phyloP scores from a whole-genome alignment of 2,797 vertebrate species.

The Heliangelus exortis region DNA sequence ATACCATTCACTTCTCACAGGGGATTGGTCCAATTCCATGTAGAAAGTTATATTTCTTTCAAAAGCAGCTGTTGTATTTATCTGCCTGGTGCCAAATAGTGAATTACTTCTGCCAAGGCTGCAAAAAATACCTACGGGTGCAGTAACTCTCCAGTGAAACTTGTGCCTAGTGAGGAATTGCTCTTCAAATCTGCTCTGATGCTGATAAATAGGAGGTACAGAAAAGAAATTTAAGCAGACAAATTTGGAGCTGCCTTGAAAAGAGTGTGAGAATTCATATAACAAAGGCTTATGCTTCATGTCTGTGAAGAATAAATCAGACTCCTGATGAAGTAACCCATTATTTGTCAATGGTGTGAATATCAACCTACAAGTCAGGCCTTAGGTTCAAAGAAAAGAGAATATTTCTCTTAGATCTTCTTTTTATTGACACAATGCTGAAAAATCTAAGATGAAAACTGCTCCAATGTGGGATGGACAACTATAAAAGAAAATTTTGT shows the following conservation, averaged over 20 bases:
- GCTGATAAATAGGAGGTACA: neutral
- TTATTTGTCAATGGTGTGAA: slow-evolving; percentile 22
- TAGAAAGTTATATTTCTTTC: neutral
- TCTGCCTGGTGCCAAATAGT: neutral
- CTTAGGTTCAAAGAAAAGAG: slow-evolving; percentile 5
- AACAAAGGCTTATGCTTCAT: neutral
- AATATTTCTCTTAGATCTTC: slow-evolving; percentile 25
- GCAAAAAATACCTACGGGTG: neutral
- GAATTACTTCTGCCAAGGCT: neutral
- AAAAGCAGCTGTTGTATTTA: neutral
- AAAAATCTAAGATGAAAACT: slow-evolving; percentile 33
- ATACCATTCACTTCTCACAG: neutral
- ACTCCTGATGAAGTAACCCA: neutral
- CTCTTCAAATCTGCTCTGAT: neutral
- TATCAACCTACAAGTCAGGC: neutral
- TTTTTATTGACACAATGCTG: slow-evolving; percentile 26
- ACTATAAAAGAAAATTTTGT: slow-evolving; percentile 43
- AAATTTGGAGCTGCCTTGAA: neutral
- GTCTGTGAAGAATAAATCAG: neutral
- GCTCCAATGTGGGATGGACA: neutral
- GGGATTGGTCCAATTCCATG: neutral
- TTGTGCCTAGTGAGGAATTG: neutral
- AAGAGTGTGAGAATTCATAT: neutral
- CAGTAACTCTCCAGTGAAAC: neutral
- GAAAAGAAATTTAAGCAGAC: neutral